Evolutionary conservation across 2,113 vertebrate species (phyloP).

Genomic region (Lophochroa leadbeateri): DNA sequence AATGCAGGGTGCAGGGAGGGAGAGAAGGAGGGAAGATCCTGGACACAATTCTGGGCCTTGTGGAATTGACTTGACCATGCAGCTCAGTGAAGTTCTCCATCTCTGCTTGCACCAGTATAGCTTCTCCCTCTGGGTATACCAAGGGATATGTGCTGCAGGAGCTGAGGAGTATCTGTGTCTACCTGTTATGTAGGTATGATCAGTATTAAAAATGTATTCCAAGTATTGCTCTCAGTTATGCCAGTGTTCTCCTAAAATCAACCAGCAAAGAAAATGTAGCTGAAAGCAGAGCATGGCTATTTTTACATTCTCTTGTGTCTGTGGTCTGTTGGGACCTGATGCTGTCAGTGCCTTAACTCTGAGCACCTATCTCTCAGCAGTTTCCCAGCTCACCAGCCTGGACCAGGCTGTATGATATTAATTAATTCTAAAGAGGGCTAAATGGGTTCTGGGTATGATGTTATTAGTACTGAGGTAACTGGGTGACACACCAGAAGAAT

Average conservation of each 20-base stretch:
- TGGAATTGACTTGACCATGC: accelerated
- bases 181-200: background rate
- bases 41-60: background rate
- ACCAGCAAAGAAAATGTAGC: background rate
- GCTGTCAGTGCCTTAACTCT: background rate
- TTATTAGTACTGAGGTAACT: background rate
- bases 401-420: background rate
- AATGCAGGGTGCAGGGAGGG: background rate
- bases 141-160: background rate
- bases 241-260: background rate
- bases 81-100: background rate
- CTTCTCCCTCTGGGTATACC: background rate
- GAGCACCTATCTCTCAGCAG: background rate
- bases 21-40: background rate
- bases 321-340: background rate
- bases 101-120: background rate
- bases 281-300: background rate
- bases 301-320: background rate
- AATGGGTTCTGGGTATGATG: background rate
- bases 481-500: background rate
- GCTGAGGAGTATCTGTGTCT: background rate
- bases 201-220: background rate
- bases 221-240: background rate
- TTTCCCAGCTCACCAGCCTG: background rate
- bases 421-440: background rate